phyloP scores from a whole-genome alignment of 2,888 invertebrate species.

The Parapristionchus giblindavisi region DNA sequence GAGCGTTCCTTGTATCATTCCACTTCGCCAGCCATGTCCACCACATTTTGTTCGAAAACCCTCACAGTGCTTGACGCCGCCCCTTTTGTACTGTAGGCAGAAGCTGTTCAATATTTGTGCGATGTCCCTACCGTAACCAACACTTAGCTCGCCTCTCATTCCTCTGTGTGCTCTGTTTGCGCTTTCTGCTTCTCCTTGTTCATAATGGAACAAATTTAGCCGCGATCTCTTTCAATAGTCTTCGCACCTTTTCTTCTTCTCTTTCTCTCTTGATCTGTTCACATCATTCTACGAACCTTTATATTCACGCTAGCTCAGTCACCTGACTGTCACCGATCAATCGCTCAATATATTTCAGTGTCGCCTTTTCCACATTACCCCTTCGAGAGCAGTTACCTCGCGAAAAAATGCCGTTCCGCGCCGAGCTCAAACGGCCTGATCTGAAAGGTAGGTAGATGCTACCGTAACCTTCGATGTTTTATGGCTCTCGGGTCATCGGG shows the following conservation, averaged over 20 bases:
- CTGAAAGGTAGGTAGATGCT: conserved; percentile 68
- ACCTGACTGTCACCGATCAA: not conserved
- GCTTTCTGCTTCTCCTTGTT: too few species aligned
- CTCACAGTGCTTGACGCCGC: conserved; percentile 2
- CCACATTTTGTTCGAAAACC: not conserved
- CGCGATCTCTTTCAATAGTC: too few species aligned
- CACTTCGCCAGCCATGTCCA: not conserved
- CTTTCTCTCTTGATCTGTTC: conserved; percentile 28
- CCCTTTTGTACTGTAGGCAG: conserved; percentile 9
- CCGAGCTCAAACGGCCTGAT: conserved; percentile 69
- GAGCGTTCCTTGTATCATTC: conserved; percentile 26
- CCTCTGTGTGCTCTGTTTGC: not conserved
- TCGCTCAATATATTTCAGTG: not conserved
- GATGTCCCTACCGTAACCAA: too few species aligned
- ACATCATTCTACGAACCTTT: conserved; percentile 7
- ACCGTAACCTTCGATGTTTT: too few species aligned
- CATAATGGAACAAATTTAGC: too few species aligned
- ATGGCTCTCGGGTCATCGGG: not conserved
- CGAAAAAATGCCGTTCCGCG: conserved; percentile 63
- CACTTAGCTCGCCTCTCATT: not conserved
- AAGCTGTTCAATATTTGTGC: not conserved
- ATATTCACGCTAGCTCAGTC: conserved; percentile 3
- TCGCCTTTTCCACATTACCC: not conserved
- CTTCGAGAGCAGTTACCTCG: not conserved
- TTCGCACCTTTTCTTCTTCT: conserved; percentile 6